Evolutionary conservation across 2,113 vertebrate genomes (phyloP), one percentile per base, ranked within the genome.

Genomic region (Labeo rohita): DNA sequence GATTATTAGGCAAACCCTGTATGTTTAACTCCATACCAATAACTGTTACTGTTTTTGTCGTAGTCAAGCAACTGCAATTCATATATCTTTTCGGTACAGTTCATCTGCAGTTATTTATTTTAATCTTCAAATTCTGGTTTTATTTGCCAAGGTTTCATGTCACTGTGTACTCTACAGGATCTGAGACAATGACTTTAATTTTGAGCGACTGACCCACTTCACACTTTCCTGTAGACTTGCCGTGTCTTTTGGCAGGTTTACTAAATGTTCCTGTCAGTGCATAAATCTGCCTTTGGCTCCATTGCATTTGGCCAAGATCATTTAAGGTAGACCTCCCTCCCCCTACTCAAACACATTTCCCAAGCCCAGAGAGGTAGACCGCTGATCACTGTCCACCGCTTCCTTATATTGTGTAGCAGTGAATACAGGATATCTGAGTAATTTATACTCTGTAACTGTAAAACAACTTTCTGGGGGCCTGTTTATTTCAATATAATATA

Each of bases 321-420:
- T 84, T 61, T 59, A 43, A 87, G 88, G 89, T 34, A 54, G 74
- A 52, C 11, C 72, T 74, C 49, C 49, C 49, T 39, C 6, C 5
- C 6, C 45, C 12, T n/a, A 13, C 23, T 21, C 23, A 66, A 66
- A 66, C 47, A 21, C 4, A 49, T 52, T 70, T 50, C 47, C 28
- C 47, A 50, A 11, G 45, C 28, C 52, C 50, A 47, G 77, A 39
- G 23, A 87, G 78, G 70, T 89, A 80, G 15, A 54, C 50, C 1
- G 82, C 56, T 82, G 72, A 80, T 88, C 72, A 56, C 86, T 84
- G 80, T 92, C 23, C 49, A 61, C 66, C 36, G 90, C 91, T 93
- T 94, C 93, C 92, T 91, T 65, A 90, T 85, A 94, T 95, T 95
- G 93, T 94, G 84, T 85, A 54, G 34, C 75, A 87, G 87, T 87